Evolutionary conservation across 2,113 vertebrate species (phyloP).

Genomic region (Chroicocephalus ridibundus): DNA sequence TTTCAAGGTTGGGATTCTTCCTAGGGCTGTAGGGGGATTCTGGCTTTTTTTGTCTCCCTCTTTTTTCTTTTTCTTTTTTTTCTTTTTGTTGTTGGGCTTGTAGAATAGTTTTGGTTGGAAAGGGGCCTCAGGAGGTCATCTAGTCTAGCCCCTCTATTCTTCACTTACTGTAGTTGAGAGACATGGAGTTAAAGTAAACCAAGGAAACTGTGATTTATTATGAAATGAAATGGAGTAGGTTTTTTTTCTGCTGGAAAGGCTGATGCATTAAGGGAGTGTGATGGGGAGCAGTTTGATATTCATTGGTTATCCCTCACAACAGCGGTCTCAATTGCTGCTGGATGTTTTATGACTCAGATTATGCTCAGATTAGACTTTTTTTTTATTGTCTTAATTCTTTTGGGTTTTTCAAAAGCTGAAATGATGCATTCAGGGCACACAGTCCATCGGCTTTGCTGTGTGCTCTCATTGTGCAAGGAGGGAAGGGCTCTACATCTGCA

Average conservation of each 20-base stretch:
- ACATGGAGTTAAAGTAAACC: neutral
- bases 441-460: neutral
- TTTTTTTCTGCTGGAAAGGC: neutral
- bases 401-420: conserved; percentile 25
- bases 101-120: neutral
- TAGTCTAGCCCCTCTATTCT: no score
- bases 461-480: neutral
- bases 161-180: neutral
- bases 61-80: no score
- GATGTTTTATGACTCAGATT: conserved; percentile 12
- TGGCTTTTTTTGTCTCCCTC: neutral
- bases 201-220: neutral
- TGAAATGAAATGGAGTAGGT: neutral
- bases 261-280: neutral
- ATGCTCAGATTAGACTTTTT: conserved; percentile 25
- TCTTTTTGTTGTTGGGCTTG: neutral
- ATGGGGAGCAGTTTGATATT: neutral
- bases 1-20: neutral
- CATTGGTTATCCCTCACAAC: neutral
- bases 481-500: conserved; percentile 14
- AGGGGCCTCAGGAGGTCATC: neutral
- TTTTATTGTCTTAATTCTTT: neutral
- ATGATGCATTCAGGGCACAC: conserved; percentile 29
- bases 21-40: neutral
- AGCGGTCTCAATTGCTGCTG: neutral